These are phyloP conservation scores for Syngnathus acus DNA, from an alignment of 2,797 vertebrate genomes.

Conservation along the genomic window DNA sequence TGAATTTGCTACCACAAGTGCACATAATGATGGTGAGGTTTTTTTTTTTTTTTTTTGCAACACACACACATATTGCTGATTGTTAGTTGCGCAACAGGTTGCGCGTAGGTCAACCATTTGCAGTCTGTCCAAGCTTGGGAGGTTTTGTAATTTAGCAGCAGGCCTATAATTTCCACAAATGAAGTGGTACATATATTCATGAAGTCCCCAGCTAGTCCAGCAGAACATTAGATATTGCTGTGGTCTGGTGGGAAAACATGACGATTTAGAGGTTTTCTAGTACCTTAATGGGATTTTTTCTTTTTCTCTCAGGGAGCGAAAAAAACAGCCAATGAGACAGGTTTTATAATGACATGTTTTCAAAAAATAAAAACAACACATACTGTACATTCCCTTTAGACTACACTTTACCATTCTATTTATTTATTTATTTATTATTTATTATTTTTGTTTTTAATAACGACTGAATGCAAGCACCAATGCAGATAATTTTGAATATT, in stretches of 20 bases:
- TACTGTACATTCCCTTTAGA: no score
- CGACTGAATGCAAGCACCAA: not conserved
- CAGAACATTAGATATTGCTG: not conserved
- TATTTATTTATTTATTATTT: no score
- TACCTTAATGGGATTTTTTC: not conserved
- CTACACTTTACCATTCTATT: no score
- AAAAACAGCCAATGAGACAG: no score
- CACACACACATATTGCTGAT: not conserved
- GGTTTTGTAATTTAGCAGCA: not conserved
- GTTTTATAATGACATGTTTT: no score
- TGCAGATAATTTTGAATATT: not conserved
- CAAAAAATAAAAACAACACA: no score
- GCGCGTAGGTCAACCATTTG: not conserved
- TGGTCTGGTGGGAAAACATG: not conserved
- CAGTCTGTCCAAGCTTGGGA: not conserved
- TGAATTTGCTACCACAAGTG: not conserved
- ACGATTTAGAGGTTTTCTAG: no score
- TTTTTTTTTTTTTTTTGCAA: not conserved
- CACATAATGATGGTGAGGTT: not conserved
- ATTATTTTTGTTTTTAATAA: no score
- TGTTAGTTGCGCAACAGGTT: not conserved
- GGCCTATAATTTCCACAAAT: constrained; percentile 1
- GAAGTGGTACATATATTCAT: not conserved
- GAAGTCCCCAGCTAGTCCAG: not conserved
- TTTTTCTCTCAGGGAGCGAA: not conserved